phyloP scores from a whole-genome alignment of 2,113 vertebrate genomes.

The Ariopsis seemanni region DNA sequence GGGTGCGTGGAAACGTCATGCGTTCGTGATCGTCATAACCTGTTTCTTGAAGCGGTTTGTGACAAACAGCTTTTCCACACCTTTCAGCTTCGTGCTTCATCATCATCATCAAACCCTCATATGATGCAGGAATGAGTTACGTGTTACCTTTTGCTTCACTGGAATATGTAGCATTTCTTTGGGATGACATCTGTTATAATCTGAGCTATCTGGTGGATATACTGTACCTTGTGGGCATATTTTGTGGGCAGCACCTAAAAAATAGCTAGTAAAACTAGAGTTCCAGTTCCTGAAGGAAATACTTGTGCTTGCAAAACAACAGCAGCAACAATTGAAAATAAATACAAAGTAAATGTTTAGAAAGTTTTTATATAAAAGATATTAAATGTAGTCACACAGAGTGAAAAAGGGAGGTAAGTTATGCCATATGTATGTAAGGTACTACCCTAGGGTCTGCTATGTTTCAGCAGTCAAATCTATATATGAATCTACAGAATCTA shows the following conservation, averaged over 20 bases:
- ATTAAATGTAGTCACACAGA: too few relatives aligned
- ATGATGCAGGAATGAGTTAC: background rate
- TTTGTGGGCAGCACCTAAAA: background rate
- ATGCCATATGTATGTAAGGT: too few relatives aligned
- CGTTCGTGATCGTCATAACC: constrained; percentile 19
- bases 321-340: background rate
- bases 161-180: background rate
- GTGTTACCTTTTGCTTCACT: background rate
- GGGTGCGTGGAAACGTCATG: background rate
- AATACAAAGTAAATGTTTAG: too few relatives aligned
- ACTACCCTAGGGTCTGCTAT: too few relatives aligned
- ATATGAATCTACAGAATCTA: too few relatives aligned
- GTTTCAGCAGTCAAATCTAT: too few relatives aligned
- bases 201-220: background rate
- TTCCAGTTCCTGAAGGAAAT: too few relatives aligned
- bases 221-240: background rate
- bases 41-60: constrained; percentile 26
- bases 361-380: too few relatives aligned
- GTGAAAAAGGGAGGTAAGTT: too few relatives aligned
- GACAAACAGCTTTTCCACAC: constrained; percentile 12
- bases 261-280: background rate
- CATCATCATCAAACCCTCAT: constrained; percentile 1
- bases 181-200: background rate
- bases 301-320: too few relatives aligned
- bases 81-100: constrained; percentile 20